phyloP scores from a whole-genome alignment of 2,113 vertebrate genomes.

The Gulo gulo region DNA sequence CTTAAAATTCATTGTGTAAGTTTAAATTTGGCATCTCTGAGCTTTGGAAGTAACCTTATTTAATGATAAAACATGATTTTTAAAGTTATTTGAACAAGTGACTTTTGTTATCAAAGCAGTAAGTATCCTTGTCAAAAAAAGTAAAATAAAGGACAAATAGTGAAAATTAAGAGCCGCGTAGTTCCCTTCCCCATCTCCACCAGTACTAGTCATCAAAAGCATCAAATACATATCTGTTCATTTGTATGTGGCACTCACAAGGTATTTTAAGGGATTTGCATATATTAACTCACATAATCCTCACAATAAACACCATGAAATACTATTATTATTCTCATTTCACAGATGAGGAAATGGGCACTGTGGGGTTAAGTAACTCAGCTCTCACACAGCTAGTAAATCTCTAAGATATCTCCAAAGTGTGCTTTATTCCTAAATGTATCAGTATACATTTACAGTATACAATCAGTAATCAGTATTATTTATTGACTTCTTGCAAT shows the following conservation, averaged over 20 bases:
- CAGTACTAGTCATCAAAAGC: background rate
- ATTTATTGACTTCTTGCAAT: background rate
- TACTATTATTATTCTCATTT: background rate
- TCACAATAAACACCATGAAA: background rate
- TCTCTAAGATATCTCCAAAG: background rate
- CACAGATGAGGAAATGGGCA: background rate
- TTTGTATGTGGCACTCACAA: background rate
- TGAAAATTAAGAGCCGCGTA: background rate
- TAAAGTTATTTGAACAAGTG: background rate
- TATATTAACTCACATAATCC: background rate
- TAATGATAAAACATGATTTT: background rate
- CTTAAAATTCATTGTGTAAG: background rate
- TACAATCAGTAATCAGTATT: background rate
- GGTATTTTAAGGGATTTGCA: background rate
- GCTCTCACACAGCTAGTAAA: background rate
- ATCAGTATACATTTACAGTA: background rate
- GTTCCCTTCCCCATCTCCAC: background rate
- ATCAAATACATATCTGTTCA: background rate
- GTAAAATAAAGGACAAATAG: background rate
- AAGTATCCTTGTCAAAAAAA: background rate
- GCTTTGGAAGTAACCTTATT: background rate
- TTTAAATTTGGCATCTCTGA: background rate
- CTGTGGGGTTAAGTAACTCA: background rate
- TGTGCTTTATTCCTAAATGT: background rate
- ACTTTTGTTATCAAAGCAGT: background rate